Conservation (phyloP, 2,797 vertebrate species). For the Pseudocheirus occidentalis region DNA sequence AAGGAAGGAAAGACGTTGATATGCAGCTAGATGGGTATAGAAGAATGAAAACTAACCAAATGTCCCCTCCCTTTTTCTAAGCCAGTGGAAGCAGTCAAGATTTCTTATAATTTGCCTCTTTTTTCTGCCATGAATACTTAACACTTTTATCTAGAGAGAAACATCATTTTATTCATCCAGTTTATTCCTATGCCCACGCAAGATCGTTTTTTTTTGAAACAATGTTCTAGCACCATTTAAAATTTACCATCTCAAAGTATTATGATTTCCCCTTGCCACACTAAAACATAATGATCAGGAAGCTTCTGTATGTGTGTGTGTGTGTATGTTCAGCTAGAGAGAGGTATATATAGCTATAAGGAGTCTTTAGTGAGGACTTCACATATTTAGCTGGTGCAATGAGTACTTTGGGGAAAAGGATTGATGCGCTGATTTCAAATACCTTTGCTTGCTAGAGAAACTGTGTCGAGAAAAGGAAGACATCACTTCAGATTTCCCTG, state of each 20-base stretch:
- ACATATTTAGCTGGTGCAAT: neutral
- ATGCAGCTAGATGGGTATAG: neutral
- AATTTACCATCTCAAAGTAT: neutral
- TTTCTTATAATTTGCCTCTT: neutral
- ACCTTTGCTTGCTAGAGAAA: neutral
- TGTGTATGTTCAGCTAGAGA: neutral
- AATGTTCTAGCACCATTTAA: neutral
- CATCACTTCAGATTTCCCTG: neutral
- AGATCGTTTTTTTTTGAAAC: neutral
- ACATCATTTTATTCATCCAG: neutral
- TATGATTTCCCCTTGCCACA: neutral
- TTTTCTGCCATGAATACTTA: neutral
- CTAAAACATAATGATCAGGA: slow-evolving; percentile 5
- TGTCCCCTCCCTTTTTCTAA: neutral
- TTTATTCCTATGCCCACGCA: neutral
- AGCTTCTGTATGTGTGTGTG: neutral
- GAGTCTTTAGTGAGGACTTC: neutral
- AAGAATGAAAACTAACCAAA: neutral
- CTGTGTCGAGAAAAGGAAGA: neutral
- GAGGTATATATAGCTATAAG: neutral
- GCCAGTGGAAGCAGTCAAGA: neutral
- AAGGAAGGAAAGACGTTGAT: neutral
- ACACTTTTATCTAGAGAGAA: neutral
- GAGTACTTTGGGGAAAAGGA: neutral
- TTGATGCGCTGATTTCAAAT: neutral